A percentile compares a stretch with the other conserved stretches of the same genome.
phyloP scores from a whole-genome alignment of 64 coral and sea anemone genomes.

The Platygyra sinensis region DNA sequence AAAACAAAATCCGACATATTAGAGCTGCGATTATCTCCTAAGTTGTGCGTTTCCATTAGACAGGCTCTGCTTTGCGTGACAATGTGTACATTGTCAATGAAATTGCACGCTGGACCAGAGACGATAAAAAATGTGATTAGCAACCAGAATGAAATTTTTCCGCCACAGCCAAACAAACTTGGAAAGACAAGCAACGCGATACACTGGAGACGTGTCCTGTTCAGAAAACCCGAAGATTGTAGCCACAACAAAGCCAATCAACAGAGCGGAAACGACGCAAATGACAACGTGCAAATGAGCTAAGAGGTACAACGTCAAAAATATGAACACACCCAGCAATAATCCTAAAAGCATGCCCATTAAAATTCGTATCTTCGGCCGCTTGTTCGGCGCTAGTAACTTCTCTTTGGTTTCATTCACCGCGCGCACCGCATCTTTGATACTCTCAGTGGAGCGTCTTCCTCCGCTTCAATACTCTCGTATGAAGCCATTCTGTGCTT shows the following conservation, averaged over 20 bases:
- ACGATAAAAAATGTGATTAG: constrained; percentile 84
- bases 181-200: constrained; percentile 84
- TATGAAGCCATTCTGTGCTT: constrained; percentile 84
- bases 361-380: constrained; percentile 77
- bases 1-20: not conserved
- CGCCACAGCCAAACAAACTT: constrained; percentile 74
- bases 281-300: constrained; percentile 39
- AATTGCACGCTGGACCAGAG: constrained; percentile 88
- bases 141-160: constrained; percentile 83
- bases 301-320: constrained; percentile 74
- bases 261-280: constrained; percentile 62
- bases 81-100: constrained; percentile 69
- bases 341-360: constrained; percentile 73
- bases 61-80: constrained; percentile 33
- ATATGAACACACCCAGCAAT: constrained; percentile 77
- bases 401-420: constrained; percentile 73
- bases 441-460: constrained; percentile 60
- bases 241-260: constrained; percentile 69
- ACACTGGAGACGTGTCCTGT: constrained; percentile 72
- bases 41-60: not conserved
- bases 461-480: constrained; percentile 69
- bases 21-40: constrained; percentile 8
- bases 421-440: constrained; percentile 73
- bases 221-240: constrained; percentile 86
- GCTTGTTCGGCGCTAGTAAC: constrained; percentile 54